Base-by-base conservation (phyloP, 2,113 vertebrate species). In the Struthidea cinerea region DNA sequence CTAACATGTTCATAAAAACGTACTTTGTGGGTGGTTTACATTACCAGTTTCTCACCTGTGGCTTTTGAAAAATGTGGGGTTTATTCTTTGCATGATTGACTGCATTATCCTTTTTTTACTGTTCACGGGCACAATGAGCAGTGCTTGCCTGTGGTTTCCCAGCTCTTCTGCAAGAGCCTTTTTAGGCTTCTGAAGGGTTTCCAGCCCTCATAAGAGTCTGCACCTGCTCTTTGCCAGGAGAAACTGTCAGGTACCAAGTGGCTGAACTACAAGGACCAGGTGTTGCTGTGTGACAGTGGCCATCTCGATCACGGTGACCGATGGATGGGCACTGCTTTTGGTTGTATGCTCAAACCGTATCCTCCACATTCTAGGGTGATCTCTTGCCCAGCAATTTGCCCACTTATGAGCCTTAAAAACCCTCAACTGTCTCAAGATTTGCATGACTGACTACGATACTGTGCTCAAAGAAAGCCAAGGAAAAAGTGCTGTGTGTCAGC, bases 221-320 rank as follows among this genome's bases (percentile, higher is more conserved):
- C 30, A 16, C 20, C 28, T 59, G 39, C 32, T 53, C 37, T 79
- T 67, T 41, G 16, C 21, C 8, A 15, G 49, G 39, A 64, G 24
- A 42, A 69, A 27, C 9, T 13, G 16, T 21, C 64, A 56, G 74
- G 32, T 64, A 14, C 42, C 2, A 3, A 28, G 50, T 14, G n/a
- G 5, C 39, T 3, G 2, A 87, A 13, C n/a, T 22, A 15, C 35
- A 23, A 32, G 53, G 56, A n/a, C 18, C 6, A 18, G 74, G 37
- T 2, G 17, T 28, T 13, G 11, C 20, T 52, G 27, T 21, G 26
- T 24, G 55, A 18, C 30, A 7, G 63, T 0, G 1, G 14, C 33
- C 1, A 0, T 26, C 33, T 13, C 2, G 0, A 26, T 30, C 70
- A 44, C 0, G 0, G 22, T 37, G 57, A 41, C 24, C 1, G 3